Conservation (phyloP, 2,113 vertebrate genomes). For the Suncus etruscus region DNA sequence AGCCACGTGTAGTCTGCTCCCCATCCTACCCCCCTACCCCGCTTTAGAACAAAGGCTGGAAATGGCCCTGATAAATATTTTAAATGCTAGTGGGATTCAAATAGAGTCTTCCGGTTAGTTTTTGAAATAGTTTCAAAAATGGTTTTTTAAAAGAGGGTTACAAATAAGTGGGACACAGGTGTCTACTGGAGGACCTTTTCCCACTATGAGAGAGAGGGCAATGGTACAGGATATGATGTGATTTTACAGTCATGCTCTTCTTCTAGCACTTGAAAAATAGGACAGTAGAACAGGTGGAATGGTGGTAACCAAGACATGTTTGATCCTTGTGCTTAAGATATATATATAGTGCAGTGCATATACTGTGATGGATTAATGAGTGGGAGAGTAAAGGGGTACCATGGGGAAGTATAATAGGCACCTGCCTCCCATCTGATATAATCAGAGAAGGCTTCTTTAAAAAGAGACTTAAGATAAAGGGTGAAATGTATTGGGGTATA, state of each 20-base stretch:
- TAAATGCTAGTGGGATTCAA: slow-evolving; percentile 59
- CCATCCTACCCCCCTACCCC: neutral
- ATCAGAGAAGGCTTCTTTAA: neutral
- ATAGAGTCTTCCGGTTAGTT: slow-evolving; percentile 54
- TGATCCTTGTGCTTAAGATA: neutral
- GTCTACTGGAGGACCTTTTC: neutral
- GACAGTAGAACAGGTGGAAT: neutral
- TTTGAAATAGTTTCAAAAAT: slow-evolving; percentile 61
- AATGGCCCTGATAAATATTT: slow-evolving; percentile 64
- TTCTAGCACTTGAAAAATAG: neutral
- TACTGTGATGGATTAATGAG: neutral
- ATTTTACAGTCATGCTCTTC: neutral
- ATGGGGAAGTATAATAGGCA: neutral
- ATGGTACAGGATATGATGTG: neutral
- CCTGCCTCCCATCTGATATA: neutral
- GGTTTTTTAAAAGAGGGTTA: slow-evolving; percentile 38
- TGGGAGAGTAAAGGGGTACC: no score
- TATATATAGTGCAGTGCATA: neutral
- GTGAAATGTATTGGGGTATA: neutral
- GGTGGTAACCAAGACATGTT: neutral
- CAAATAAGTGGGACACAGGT: slow-evolving; percentile 44
- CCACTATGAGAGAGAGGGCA: neutral
- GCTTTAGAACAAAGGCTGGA: slow-evolving; percentile 70
- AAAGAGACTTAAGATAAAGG: neutral
- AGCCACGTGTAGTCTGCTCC: neutral